Conservation (phyloP, 2,888 invertebrate species). For the Zygogramma bicolorata region DNA sequence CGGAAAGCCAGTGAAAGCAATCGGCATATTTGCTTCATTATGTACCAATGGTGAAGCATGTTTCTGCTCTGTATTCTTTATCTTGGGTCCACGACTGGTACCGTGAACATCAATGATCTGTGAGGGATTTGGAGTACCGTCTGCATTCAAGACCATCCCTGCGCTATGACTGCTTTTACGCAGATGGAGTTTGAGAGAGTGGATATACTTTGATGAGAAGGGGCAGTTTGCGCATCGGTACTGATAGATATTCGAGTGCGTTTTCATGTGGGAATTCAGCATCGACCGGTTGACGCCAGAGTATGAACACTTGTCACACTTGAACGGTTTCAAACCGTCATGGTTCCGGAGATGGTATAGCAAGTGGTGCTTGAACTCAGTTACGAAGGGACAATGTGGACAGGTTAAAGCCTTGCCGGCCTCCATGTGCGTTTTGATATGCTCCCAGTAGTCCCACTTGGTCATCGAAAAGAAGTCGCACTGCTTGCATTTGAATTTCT, state of each 20-base stretch:
- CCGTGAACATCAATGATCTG: too few species aligned
- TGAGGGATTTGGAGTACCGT: too few species aligned
- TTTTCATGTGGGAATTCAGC: neutral
- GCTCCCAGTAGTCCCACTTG: neutral
- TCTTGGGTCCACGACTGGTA: too few species aligned
- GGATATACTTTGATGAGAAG: neutral
- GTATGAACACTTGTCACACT: neutral
- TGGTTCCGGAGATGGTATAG: slow-evolving; percentile 74
- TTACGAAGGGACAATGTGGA: too few species aligned
- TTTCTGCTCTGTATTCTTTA: slow-evolving; percentile 43
- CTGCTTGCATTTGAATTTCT: neutral
- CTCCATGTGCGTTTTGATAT: neutral
- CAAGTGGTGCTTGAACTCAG: slow-evolving; percentile 78
- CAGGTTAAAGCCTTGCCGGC: neutral
- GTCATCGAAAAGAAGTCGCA: neutral
- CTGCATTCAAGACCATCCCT: neutral
- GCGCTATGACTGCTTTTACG: neutral
- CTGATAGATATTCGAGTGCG: neutral
- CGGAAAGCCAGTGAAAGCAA: too few species aligned
- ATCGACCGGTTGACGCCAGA: neutral
- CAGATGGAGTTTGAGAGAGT: neutral
- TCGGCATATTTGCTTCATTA: too few species aligned
- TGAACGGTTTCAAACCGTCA: neutral
- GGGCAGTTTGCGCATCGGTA: neutral
- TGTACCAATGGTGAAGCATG: too few species aligned